Conservation (phyloP, 2,113 vertebrate genomes). For the Leptodactylus fuscus region DNA sequence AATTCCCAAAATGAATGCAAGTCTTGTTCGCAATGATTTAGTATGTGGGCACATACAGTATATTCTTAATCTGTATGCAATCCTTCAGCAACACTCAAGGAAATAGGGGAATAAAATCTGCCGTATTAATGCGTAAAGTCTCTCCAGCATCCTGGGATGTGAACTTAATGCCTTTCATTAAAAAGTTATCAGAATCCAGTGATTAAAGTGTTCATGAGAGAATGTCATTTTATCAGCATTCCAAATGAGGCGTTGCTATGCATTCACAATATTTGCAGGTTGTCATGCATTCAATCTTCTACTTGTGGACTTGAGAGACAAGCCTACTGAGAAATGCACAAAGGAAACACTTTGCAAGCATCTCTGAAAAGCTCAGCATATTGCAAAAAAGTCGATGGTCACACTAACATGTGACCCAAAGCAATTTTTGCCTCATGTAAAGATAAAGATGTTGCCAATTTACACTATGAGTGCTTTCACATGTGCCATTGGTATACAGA, state of each 20-base stretch:
- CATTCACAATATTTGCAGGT: slow-evolving; percentile 73
- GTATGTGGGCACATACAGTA: background rate
- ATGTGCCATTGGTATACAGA: no score
- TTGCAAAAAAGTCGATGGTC: slow-evolving; percentile 7
- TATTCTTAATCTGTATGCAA: background rate
- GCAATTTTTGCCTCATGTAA: no score
- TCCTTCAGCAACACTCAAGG: background rate
- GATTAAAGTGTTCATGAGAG: slow-evolving; percentile 61
- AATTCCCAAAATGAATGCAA: background rate
- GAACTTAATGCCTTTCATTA: slow-evolving; percentile 9
- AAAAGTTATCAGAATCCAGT: slow-evolving; percentile 35
- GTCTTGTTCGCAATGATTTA: background rate
- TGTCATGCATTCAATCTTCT: slow-evolving; percentile 48
- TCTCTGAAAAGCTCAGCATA: background rate
- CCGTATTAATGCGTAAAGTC: background rate
- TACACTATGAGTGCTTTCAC: no score
- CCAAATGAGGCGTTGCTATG: slow-evolving; percentile 70
- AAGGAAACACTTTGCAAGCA: slow-evolving; percentile 25
- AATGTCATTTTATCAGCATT: slow-evolving; percentile 57
- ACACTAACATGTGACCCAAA: background rate
- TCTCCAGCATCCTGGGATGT: slow-evolving; percentile 9
- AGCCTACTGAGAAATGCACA: slow-evolving; percentile 41
- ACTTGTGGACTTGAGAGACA: slow-evolving; percentile 62
- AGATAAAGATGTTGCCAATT: no score
- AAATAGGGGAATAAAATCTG: slow-evolving; percentile 7